Base-by-base conservation (phyloP, 2,113 vertebrate genomes). In the Osmerus mordax region DNA sequence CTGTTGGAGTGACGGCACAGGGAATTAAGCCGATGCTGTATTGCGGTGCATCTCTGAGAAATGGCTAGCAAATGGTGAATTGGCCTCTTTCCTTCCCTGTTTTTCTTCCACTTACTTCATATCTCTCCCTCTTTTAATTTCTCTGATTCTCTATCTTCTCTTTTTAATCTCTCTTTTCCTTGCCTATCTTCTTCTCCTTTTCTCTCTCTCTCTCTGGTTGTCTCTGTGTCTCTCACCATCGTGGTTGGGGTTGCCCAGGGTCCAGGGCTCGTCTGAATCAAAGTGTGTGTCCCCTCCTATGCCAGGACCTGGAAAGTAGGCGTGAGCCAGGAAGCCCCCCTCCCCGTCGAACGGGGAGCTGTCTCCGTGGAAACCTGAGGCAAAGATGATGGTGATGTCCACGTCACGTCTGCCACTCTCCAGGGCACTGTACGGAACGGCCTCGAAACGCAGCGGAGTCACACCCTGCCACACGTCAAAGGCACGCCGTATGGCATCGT, bases 381-480 rank as follows among this genome's bases (percentile, higher is more conserved):
- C 97, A 84, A 99, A 99, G 92, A 99, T 98, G 85, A 99, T 99
- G 92, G 97, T 98, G 88, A 99, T 99, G 92, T 99, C 97, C 63
- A 97, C 97, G 72, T 99, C 97, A 67, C 95, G 96, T 80, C 95
- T 94, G 87, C 96, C 95, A 69, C 94, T 96, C 92, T 98, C 96
- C 88, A 99, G 93, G 79, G 96, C 95, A 53, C 95, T 95, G 89
- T 98, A 98, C 11, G 97, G 97, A 69, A 99, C 94, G 60, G 98
- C 97, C 92, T 99, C 96, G 74, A 99, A 99, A 79, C 95, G 96
- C 67, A 99, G 91, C 0, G 97, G 97, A n/a, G 97, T 99, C 83
- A 98, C 97, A n/a, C 95, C 94, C 93, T 99, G 97, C 97, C 97
- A 99, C 77, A 99, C 97, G 66, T 99, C 96, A 25, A 99, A 99